phyloP scores from a whole-genome alignment of 2,888 invertebrate species.

The Gandaritis pyraliata region DNA sequence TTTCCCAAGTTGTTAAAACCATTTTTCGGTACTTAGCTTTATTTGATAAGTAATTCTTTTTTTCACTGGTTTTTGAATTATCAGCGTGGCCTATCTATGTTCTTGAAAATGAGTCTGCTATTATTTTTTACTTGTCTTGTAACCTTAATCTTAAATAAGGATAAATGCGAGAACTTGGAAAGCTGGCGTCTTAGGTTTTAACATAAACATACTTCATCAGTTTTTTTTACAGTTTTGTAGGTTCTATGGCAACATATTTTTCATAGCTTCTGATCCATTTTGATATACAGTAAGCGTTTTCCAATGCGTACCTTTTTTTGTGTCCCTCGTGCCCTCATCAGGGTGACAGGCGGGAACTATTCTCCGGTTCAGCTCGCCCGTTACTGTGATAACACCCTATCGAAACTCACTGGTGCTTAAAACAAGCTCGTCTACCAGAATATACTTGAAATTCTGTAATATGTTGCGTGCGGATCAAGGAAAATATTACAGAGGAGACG shows the following conservation, averaged over 20 bases:
- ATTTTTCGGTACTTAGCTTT: constrained; percentile 21
- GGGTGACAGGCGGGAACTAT: constrained; percentile 67
- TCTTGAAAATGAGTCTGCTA: background rate
- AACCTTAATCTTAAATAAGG: background rate
- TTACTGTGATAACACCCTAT: constrained; percentile 56
- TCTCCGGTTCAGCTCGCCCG: constrained; percentile 56
- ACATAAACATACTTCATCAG: no score
- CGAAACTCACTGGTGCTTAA: constrained; percentile 38
- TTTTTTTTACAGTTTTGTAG: no score
- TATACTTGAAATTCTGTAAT: constrained; percentile 12
- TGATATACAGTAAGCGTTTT: constrained; percentile 65
- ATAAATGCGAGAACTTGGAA: background rate
- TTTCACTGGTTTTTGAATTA: background rate
- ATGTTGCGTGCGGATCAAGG: background rate
- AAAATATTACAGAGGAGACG: background rate
- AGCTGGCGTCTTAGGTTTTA: no score
- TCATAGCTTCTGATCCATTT: constrained; percentile 35
- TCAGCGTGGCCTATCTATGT: background rate
- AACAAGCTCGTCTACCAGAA: constrained; percentile 18
- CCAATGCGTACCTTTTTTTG: constrained; percentile 63
- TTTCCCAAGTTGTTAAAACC: constrained; percentile 26
- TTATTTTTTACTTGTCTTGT: background rate
- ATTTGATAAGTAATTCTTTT: constrained; percentile 4
- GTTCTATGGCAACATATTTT: no score
- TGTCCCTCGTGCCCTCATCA: constrained; percentile 63